phyloP scores from a whole-genome alignment of 2,888 invertebrate genomes.

The Lissonota sp. region DNA sequence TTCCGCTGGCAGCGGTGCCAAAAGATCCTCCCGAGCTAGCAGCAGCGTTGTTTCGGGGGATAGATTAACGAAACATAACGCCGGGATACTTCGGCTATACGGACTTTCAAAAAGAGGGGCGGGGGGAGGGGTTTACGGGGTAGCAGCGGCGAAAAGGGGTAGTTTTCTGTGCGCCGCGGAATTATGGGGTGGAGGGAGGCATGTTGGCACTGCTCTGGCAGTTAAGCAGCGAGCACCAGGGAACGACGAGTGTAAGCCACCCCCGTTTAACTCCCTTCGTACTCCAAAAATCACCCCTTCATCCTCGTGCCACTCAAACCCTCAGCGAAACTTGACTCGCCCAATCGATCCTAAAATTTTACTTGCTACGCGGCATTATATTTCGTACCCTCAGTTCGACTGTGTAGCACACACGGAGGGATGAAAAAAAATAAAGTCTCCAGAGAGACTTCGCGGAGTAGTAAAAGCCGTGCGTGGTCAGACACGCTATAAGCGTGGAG shows the following conservation, averaged over 20 bases:
- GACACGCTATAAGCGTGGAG: constrained; percentile 30
- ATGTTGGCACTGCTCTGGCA: constrained; percentile 81
- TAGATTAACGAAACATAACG: constrained; percentile 84
- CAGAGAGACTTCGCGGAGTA: constrained; percentile 31
- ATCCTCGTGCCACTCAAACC: constrained; percentile 50
- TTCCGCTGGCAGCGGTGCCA: constrained; percentile 83
- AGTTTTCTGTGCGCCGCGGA: constrained; percentile 53
- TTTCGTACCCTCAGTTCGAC: constrained; percentile 5
- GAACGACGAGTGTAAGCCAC: constrained; percentile 62
- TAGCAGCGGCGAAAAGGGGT: constrained; percentile 30
- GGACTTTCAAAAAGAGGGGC: constrained; percentile 77
- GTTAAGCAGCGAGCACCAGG: constrained; percentile 75
- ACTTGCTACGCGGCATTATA: constrained; percentile 39
- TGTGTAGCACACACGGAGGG: constrained; percentile 9
- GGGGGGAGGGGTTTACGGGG: constrained; percentile 24
- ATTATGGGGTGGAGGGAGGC: constrained; percentile 73
- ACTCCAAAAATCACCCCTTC: constrained; percentile 63
- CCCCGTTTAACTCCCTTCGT: constrained; percentile 65
- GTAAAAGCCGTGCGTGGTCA: constrained; percentile 55
- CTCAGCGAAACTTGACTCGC: constrained; percentile 52
- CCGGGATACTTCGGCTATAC: constrained; percentile 76
- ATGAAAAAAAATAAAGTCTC: constrained; percentile 21
- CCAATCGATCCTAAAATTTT: constrained; percentile 60
- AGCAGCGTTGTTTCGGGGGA: constrained; percentile 82
- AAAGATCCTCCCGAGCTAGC: constrained; percentile 76